These are phyloP conservation scores for Capromys pilorides DNA, from an alignment of 2,797 vertebrate genomes.

Conservation along the genomic window DNA sequence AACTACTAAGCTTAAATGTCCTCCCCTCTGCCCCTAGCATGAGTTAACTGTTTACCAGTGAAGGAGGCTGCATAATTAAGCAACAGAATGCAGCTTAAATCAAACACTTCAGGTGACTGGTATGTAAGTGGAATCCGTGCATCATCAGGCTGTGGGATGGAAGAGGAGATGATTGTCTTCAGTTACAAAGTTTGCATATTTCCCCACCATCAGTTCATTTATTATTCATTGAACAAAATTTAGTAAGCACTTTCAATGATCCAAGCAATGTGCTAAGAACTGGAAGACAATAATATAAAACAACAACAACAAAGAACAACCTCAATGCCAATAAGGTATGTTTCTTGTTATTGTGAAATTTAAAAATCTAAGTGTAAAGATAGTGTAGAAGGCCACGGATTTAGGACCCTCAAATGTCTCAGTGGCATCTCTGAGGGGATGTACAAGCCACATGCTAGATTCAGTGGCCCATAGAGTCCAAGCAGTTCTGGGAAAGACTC, in stretches of 20 bases:
- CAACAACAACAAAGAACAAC: neutral
- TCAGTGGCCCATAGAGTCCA: neutral
- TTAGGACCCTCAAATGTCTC: neutral
- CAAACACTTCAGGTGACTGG: neutral
- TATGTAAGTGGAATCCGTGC: rapidly evolving
- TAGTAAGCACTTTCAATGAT: slow-evolving; percentile 52
- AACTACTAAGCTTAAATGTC: neutral
- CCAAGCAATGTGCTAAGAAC: slow-evolving; percentile 35
- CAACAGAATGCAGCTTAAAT: neutral
- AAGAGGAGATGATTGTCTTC: neutral
- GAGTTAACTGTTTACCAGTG: neutral
- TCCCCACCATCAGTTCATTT: slow-evolving; percentile 51
- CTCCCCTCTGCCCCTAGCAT: neutral
- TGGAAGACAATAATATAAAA: neutral
- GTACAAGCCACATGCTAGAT: neutral
- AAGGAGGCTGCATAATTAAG: neutral
- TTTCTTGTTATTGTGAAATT: neutral
- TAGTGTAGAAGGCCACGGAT: neutral
- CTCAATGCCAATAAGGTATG: neutral
- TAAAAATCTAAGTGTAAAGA: neutral
- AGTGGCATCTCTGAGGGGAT: neutral
- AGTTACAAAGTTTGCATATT: slow-evolving; percentile 5
- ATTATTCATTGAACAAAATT: slow-evolving; percentile 54
- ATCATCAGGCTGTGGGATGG: neutral
- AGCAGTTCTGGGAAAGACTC: neutral